Percentiles rank a stretch among this genome's conserved stretches.
These are phyloP conservation scores for Synodontis membranacea DNA, from an alignment of 2,113 vertebrate species.

Conservation along the genomic window DNA sequence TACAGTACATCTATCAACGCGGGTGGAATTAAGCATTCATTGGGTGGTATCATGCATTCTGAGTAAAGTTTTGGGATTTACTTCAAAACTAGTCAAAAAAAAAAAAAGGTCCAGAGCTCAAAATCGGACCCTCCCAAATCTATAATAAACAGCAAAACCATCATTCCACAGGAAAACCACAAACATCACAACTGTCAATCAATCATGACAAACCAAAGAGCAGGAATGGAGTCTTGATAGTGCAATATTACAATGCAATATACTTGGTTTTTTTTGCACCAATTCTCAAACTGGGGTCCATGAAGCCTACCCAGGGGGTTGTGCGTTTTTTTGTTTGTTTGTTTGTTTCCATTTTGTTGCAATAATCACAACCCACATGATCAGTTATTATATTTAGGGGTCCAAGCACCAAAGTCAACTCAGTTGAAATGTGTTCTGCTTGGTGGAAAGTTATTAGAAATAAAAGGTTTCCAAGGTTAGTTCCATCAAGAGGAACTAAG, in stretches of 20 bases:
- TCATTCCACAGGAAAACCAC: background rate
- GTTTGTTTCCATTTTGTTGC: too few species aligned
- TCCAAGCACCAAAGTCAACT: background rate
- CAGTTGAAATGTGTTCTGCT: background rate
- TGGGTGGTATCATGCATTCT: background rate
- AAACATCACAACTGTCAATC: background rate
- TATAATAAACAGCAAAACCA: background rate
- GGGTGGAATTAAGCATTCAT: background rate
- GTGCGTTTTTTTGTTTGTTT: too few species aligned
- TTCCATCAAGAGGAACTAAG: too few species aligned
- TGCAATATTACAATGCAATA: too few species aligned
- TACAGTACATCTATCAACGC: background rate
- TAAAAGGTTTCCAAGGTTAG: too few species aligned
- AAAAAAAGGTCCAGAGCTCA: too few species aligned
- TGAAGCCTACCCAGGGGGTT: too few species aligned
- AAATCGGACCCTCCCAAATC: background rate
- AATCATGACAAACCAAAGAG: background rate
- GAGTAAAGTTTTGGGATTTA: too few species aligned
- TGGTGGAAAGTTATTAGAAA: background rate
- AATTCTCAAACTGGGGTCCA: background rate
- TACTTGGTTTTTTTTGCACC: background rate
- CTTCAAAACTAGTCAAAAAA: too few species aligned
- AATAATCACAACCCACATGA: too few species aligned
- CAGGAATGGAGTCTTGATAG: background rate
- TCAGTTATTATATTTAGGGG: background rate